Conservation (phyloP, 1,140 invertebrate genomes). For the Achroia grisella region DNA sequence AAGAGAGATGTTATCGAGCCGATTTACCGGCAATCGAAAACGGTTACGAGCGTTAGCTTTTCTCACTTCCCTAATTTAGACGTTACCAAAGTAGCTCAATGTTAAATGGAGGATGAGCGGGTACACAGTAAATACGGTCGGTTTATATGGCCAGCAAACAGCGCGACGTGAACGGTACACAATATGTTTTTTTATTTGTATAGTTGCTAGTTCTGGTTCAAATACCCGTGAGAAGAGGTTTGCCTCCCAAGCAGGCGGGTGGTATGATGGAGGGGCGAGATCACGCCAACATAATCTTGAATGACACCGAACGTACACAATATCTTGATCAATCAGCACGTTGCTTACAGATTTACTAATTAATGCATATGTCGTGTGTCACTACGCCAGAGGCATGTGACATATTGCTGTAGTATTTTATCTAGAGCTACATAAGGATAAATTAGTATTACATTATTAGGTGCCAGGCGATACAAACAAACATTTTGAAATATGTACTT, state of each 20-base stretch:
- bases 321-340: constrained; percentile 32
- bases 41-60: constrained; percentile 61
- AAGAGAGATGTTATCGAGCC: constrained; percentile 61
- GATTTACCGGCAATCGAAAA: constrained; percentile 59
- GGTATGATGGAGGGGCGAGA: constrained; percentile 11
- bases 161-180: constrained; percentile 65
- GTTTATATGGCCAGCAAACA: constrained; percentile 63
- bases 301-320: constrained; percentile 28
- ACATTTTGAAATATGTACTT: too few relatives aligned
- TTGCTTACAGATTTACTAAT: constrained; percentile 34
- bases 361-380: constrained; percentile 16
- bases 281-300: constrained; percentile 43
- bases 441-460: too few relatives aligned
- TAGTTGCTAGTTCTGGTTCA: constrained; percentile 51
- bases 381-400: constrained; percentile 8
- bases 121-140: constrained; percentile 56
- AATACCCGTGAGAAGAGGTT: constrained; percentile 64
- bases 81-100: constrained; percentile 63
- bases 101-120: constrained; percentile 61
- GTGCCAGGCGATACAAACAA: too few relatives aligned
- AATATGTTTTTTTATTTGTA: constrained; percentile 66
- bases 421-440: too few relatives aligned
- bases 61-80: constrained; percentile 69
- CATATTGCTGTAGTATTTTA: constrained; percentile 5
- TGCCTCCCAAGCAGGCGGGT: constrained; percentile 27